Evolutionary conservation across 2,113 vertebrate species (phyloP).

Genomic region (Marmota monax): DNA sequence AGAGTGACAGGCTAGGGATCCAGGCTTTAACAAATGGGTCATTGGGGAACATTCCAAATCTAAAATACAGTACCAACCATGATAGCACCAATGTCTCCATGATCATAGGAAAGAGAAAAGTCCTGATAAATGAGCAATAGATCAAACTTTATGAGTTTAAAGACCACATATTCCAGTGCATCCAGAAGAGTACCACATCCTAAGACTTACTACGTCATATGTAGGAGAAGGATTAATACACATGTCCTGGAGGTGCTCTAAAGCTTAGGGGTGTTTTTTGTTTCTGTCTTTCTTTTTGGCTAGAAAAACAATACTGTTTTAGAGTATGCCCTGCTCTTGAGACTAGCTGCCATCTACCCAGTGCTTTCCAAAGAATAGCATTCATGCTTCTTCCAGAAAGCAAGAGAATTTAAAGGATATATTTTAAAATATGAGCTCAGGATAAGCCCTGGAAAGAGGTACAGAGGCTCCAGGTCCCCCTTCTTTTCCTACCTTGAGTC

Average conservation of each 20-base stretch:
- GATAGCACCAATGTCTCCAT: not conserved
- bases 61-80: not conserved
- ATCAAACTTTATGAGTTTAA: not conserved
- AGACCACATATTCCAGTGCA: not conserved
- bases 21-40: too few relatives aligned
- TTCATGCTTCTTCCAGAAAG: not conserved
- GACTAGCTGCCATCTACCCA: not conserved
- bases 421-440: not conserved
- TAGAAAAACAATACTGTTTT: not conserved
- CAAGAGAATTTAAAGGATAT: not conserved
- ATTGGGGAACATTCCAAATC: not conserved
- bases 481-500: not conserved
- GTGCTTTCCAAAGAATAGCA: not conserved
- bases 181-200: not conserved
- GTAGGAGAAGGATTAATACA: too few relatives aligned
- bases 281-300: conserved; percentile 32
- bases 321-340: not conserved
- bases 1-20: not conserved
- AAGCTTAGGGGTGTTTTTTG: not conserved
- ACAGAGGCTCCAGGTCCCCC: not conserved
- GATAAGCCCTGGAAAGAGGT: not conserved
- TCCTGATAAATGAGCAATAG: not conserved
- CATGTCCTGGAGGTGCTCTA: not conserved
- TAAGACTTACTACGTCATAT: not conserved
- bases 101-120: not conserved